Conservation (phyloP, 1,140 invertebrate genomes). For the Pectinophora gossypiella region DNA sequence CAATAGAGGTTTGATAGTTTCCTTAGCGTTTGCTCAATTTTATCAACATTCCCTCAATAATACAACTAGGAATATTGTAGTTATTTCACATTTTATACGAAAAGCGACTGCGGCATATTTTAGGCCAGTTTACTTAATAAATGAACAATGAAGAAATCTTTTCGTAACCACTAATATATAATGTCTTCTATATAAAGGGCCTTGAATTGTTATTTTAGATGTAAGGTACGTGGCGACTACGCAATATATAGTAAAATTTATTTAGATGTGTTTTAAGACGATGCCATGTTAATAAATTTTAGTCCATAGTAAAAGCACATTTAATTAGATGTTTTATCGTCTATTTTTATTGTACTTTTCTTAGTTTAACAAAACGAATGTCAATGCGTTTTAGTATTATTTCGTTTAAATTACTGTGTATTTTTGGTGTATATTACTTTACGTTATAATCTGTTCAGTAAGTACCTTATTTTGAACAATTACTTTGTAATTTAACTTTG, state of each 20-base stretch:
- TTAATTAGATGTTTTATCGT: neutral
- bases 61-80: too few species aligned
- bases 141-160: too few species aligned
- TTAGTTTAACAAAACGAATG: conserved; percentile 35
- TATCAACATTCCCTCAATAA: conserved; percentile 17
- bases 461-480: too few species aligned
- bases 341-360: neutral
- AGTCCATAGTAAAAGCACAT: conserved; percentile 28
- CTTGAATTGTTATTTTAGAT: conserved; percentile 49
- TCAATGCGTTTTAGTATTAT: conserved; percentile 69
- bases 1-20: conserved; percentile 1
- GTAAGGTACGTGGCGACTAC: conserved; percentile 25
- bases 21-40: conserved; percentile 21
- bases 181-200: conserved; percentile 51
- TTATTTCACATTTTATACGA: neutral
- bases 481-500: too few species aligned
- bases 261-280: conserved; percentile 22
- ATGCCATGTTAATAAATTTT: conserved; percentile 57
- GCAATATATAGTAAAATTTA: conserved; percentile 28
- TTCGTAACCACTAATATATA: neutral
- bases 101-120: too few species aligned
- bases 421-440: too few species aligned
- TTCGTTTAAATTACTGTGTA: conserved; percentile 47
- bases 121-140: too few species aligned
- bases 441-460: too few species aligned